Evolutionary conservation across 2,113 vertebrate species (phyloP), one percentile per base, ranked within the genome.

Genomic region (Lophotis ruficrista): DNA sequence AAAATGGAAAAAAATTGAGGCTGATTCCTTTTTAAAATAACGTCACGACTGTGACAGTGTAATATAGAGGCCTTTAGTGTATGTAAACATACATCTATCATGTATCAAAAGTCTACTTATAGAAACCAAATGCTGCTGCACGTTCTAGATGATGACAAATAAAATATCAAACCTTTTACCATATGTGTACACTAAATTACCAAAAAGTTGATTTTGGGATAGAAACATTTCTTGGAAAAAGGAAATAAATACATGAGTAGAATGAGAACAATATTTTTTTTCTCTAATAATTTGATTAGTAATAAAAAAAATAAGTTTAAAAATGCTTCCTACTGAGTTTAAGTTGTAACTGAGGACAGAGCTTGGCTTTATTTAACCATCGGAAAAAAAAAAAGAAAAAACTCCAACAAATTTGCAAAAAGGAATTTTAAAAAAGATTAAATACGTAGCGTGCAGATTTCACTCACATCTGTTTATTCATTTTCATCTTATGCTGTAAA

Each of bases 381-480:
- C 65, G 12, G 5, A 57, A 62, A 72, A 23, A n/a, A 30, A 43
- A 4, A 22, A 73, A 12, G 4, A 2, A 16, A 30, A 53, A 47
- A 38, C 41, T 43, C 5, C 7, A 75, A 60, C 14, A 65, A 38
- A 54, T 19, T 79, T 58, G 4, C 10, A 84, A 50, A 89, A 68
- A 70, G 1, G 19, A 83, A 54, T 77, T 88, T 4, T 3, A 66
- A 57, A 65, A 80, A 56, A 69, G 4, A 58, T 54, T 70, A 75
- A 79, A 83, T 58, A 43, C 48, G 38, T 60, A 64, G 20, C 10
- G 45, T 65, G 38, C 10, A 75, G 45, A 80, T 71, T 64, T 61
- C 16, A 12, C 14, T 84, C 38, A 82, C 83, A 94, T 91, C 64
- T 95, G 56, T 81, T 95, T 92, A 75, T 81, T 83, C n/a, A 81